A percentile compares a stretch with the other conserved stretches of the same genome.
Conservation (phyloP, 2,113 vertebrate genomes). For the Psephotus haematonotus region DNA sequence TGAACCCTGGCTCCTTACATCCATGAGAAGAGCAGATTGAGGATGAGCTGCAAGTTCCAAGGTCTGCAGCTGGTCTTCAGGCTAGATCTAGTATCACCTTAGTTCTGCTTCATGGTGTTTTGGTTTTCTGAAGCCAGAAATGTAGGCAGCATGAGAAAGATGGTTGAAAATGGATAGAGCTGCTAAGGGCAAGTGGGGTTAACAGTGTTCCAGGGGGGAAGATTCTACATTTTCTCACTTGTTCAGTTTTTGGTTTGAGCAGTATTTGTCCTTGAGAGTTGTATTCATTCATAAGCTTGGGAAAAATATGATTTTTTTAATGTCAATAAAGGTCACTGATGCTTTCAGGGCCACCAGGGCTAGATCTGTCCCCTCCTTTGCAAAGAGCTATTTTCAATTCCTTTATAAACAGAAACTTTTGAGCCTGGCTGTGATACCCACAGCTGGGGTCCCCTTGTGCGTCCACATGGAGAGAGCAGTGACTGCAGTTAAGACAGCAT, state of each 20-base stretch:
- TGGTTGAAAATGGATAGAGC: background rate
- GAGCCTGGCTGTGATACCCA: background rate
- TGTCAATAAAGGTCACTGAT: background rate
- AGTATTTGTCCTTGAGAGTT: background rate
- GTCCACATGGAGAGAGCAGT: background rate
- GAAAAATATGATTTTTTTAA: background rate
- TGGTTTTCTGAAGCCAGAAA: background rate
- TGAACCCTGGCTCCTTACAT: background rate
- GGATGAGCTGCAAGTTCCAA: background rate
- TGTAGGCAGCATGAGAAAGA: background rate
- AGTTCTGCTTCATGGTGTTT: background rate
- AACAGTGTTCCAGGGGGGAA: fast-evolving
- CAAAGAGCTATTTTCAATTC: background rate
- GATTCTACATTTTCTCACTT: background rate
- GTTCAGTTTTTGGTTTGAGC: background rate
- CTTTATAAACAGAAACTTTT: background rate
- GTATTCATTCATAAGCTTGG: background rate
- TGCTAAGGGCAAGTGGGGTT: background rate
- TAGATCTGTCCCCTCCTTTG: background rate
- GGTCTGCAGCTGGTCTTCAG: background rate
- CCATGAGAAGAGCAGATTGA: background rate
- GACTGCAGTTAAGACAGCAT: background rate
- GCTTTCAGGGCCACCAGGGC: background rate
- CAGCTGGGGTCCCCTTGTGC: no score
- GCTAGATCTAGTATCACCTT: background rate